These are phyloP conservation scores for Jaculus jaculus DNA, from an alignment of 2,113 vertebrate species.

Conservation along the genomic window DNA sequence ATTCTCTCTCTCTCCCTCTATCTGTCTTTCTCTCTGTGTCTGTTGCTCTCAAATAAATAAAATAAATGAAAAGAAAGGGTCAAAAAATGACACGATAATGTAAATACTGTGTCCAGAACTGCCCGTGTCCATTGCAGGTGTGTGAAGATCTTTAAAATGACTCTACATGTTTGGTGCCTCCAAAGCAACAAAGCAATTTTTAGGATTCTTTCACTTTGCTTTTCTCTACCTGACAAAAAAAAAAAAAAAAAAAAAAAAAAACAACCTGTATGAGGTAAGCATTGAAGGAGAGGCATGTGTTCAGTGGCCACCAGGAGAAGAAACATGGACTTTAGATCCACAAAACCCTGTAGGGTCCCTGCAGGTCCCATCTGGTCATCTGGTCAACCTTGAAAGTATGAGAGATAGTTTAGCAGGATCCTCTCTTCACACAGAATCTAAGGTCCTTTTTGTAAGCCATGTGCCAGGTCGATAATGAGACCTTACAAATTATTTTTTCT, in stretches of 20 bases:
- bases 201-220: background rate
- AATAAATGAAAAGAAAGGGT: background rate
- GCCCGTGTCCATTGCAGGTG: background rate
- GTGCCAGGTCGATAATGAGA: background rate
- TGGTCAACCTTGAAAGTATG: background rate
- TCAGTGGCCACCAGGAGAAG: background rate
- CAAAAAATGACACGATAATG: no score
- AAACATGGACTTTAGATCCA: background rate
- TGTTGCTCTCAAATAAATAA: no score
- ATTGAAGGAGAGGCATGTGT: fast-evolving
- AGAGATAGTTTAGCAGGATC: background rate
- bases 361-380: background rate
- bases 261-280: background rate
- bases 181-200: background rate
- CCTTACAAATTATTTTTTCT: background rate
- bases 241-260: no score
- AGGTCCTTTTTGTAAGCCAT: background rate
- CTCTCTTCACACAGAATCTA: background rate
- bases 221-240: background rate
- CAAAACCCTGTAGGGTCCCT: background rate
- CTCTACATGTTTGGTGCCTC: background rate
- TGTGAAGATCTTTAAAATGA: background rate
- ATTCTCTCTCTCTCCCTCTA: no score
- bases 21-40: no score
- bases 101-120: background rate